phyloP scores from a whole-genome alignment of 2,888 invertebrate genomes.

The Fissipunctia ypsillon region DNA sequence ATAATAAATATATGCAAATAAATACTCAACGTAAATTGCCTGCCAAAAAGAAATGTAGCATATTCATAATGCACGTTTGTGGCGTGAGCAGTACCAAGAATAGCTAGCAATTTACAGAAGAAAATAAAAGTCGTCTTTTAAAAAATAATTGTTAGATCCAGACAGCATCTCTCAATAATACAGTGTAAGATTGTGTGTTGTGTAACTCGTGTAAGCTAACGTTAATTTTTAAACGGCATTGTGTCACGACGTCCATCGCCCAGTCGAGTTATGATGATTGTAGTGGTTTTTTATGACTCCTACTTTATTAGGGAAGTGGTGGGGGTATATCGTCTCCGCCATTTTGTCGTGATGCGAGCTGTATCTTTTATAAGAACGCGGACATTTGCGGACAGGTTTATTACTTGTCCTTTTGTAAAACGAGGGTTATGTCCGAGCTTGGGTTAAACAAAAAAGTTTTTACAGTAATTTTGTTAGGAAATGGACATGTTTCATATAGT shows the following conservation, averaged over 20 bases:
- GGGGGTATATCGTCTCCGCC: constrained; percentile 74
- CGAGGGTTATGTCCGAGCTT: constrained; percentile 71
- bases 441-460: constrained; percentile 71
- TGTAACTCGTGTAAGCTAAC: constrained; percentile 64
- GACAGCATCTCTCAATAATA: constrained; percentile 46
- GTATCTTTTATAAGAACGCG: constrained; percentile 82
- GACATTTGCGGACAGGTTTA: constrained; percentile 82
- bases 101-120: constrained; percentile 17
- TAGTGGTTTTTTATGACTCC: constrained; percentile 87
- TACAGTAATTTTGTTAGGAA: constrained; percentile 62
- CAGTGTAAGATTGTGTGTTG: constrained; percentile 57
- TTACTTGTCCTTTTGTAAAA: constrained; percentile 79
- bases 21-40: neutral
- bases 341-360: constrained; percentile 78
- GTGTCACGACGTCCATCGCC: constrained; percentile 73
- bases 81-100: constrained; percentile 36
- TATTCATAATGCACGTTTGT: constrained; percentile 21
- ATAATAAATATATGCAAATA: too few relatives aligned
- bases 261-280: constrained; percentile 87
- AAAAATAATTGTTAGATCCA: constrained; percentile 22
- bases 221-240: constrained; percentile 84
- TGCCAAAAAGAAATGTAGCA: constrained; percentile 1
- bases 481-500: constrained; percentile 29
- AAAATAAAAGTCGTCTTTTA: constrained; percentile 31
- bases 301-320: constrained; percentile 87